A percentile compares a stretch with the other conserved stretches of the same genome.
phyloP scores from a whole-genome alignment of 2,888 invertebrate genomes.

The Drosophila buzzatii region DNA sequence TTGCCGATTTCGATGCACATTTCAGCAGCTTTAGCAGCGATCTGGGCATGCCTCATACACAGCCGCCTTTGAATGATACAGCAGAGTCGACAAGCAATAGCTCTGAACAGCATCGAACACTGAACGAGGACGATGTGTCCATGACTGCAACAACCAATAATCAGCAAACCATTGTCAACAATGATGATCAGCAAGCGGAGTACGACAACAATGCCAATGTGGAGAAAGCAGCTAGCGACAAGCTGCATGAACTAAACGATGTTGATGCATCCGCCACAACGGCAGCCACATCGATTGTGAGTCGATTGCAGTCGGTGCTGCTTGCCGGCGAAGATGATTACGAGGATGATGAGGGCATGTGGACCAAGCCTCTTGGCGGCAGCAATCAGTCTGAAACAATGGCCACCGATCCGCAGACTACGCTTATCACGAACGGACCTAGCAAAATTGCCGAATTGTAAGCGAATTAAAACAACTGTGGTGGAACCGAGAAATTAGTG shows the following conservation, averaged over 20 bases:
- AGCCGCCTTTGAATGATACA: constrained; percentile 18
- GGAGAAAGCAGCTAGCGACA: constrained; percentile 71
- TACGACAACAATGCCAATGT: constrained; percentile 84
- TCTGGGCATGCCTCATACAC: constrained; percentile 64
- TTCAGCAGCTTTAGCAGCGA: constrained; percentile 82
- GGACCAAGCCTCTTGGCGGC: constrained; percentile 82
- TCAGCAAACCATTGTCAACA: constrained; percentile 16
- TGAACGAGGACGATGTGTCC: constrained; percentile 42
- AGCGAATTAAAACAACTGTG: constrained; percentile 23
- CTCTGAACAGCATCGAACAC: constrained; percentile 24
- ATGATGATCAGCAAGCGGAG: constrained; percentile 65
- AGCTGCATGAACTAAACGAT: constrained; percentile 44
- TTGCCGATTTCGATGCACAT: constrained; percentile 85
- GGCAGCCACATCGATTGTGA: constrained; percentile 57
- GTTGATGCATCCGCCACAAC: constrained; percentile 41
- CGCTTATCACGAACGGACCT: constrained; percentile 71
- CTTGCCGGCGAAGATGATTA: constrained; percentile 77
- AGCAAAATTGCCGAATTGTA: constrained; percentile 72
- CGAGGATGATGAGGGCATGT: constrained; percentile 83
- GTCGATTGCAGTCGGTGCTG: constrained; percentile 68
- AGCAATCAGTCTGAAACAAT: constrained; percentile 37
- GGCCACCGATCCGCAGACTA: constrained; percentile 40
- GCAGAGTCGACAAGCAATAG: constrained; percentile 17
- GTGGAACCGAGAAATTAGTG: background rate
- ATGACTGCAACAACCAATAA: constrained; percentile 21